Evolutionary conservation across 2,888 invertebrate species (phyloP), one percentile per base, ranked within the genome.

Genomic region (Elegia similella): DNA sequence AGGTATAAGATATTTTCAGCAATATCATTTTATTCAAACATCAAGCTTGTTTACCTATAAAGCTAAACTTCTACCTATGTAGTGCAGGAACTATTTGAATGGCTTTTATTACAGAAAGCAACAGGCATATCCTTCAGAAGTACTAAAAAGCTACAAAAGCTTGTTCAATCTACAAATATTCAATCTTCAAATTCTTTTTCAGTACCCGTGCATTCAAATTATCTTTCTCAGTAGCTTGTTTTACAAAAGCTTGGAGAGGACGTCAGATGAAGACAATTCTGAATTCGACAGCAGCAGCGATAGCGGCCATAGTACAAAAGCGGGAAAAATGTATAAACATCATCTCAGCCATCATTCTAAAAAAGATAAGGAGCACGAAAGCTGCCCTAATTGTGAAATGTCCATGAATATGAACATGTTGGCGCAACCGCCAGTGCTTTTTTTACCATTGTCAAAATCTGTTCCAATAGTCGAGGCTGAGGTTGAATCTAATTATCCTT

Each of bases 151-250:
- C 23, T 23, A 23, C n/a, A n/a, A n/a, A n/a, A n/a, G n/a, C n/a
- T n/a, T n/a, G n/a, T n/a, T n/a, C n/a, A n/a, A n/a, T 23, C 5
- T 23, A 23, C 23, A 23, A n/a, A 23, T 23, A 2, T 23, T 2
- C 2, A 23, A 23, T 23, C 23, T 23, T 3, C 23, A 23, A 38
- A 38, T 12, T 12, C 6, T 38, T 10, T 50, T 50, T 6, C 50
- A 50, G 50, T 16, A 34, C 15, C 38, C 32, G n/a, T 6, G 50
- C 17, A 17, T 50, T 50, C 34, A 34, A 34, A 50, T 50, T 34
- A 23, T 23, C 23, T 3, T 23, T 23, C 34, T 50, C 32, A 50
- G 34, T 16, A 50, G 16, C 17, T 16, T 50, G 8, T 12, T 50
- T 8, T 34, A 50, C 17, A 50, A 34, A 6, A 50, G 50, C 34